A percentile compares a stretch with the other conserved stretches of the same genome.
These are phyloP conservation scores for Tapirus terrestris DNA, from an alignment of 2,113 vertebrate genomes.

Conservation along the genomic window DNA sequence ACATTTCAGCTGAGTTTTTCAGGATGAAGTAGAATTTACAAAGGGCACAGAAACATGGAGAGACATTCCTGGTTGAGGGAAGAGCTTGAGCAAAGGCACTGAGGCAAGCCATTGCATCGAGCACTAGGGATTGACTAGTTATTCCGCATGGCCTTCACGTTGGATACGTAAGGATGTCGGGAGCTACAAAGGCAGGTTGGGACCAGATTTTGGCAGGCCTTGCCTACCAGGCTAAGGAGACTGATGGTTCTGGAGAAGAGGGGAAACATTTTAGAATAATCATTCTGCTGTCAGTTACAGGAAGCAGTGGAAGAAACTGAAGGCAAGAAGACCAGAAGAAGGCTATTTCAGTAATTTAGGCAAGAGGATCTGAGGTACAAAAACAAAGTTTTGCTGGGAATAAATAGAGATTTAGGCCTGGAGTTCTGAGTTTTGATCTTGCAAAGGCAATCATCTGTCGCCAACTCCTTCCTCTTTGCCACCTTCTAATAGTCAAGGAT, in stretches of 20 bases:
- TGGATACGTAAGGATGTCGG: not conserved
- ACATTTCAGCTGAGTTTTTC: not conserved
- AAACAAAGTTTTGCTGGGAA: not conserved
- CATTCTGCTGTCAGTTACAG: not conserved
- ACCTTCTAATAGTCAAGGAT: not conserved
- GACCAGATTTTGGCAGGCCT: not conserved
- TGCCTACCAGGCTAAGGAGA: not conserved
- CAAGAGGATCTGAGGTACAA: not conserved
- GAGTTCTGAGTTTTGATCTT: not conserved
- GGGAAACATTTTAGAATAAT: not conserved
- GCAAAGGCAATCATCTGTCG: not conserved
- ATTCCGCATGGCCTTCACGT: rapidly evolving
- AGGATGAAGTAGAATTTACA: not conserved
- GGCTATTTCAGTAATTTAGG: not conserved
- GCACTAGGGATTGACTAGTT: not conserved
- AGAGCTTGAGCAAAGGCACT: not conserved
- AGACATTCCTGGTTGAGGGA: not conserved
- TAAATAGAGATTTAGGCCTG: not conserved
- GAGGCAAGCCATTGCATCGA: not conserved
- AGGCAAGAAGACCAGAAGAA: not conserved
- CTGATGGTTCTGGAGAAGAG: not conserved
- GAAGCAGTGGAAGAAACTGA: not conserved
- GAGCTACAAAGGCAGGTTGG: not conserved
- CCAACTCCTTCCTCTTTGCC: not conserved
- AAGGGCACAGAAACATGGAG: not conserved